phyloP scores from a whole-genome alignment of 2,797 vertebrate species.

The Esox masquinongy region DNA sequence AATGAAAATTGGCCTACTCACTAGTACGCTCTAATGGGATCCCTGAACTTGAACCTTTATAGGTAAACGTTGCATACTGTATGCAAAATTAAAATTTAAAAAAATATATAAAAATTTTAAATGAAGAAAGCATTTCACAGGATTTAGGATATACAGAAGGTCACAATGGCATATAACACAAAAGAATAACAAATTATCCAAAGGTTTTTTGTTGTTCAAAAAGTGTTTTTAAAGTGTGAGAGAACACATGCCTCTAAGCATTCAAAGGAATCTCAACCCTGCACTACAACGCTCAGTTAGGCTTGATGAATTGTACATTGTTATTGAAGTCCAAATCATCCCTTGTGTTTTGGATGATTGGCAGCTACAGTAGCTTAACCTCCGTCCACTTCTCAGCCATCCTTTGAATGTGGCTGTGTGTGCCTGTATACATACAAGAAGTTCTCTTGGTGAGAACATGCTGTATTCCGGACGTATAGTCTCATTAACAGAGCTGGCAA shows the following conservation, averaged over 20 bases:
- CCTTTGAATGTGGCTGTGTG: background rate
- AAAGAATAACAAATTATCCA: too few relatives aligned
- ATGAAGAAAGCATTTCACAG: too few relatives aligned
- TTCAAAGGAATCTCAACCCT: background rate
- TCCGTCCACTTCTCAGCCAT: background rate
- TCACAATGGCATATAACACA: too few relatives aligned
- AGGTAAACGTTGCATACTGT: too few relatives aligned
- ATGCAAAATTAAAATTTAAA: too few relatives aligned
- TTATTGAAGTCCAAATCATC: background rate
- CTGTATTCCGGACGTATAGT: background rate
- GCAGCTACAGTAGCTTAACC: background rate
- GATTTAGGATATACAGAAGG: too few relatives aligned
- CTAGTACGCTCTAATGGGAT: background rate
- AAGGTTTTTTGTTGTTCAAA: background rate
- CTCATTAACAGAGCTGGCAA: conserved; percentile 23
- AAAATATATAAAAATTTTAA: too few relatives aligned
- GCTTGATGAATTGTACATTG: background rate
- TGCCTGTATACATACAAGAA: background rate
- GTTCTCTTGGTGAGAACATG: conserved; percentile 1
- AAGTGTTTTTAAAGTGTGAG: background rate
- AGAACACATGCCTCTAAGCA: background rate
- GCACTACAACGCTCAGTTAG: background rate
- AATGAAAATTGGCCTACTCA: background rate
- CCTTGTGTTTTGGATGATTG: background rate
- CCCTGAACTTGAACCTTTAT: too few relatives aligned